Base-by-base conservation (phyloP, 2,888 invertebrate species). In the Resseliella maxima region DNA sequence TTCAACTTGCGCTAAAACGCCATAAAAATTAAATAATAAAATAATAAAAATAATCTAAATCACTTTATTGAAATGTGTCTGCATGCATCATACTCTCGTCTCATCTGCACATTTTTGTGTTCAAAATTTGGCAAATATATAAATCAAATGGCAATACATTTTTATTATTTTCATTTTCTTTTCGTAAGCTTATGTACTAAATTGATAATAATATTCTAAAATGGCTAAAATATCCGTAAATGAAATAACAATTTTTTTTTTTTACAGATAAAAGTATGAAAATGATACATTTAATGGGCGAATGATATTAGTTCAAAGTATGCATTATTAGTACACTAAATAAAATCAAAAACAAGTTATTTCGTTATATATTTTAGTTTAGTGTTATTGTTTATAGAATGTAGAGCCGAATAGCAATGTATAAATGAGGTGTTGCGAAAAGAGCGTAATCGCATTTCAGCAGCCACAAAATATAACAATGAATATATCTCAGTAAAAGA, bases 21-120 rank as follows among this genome's bases (percentile, higher is more conserved):
- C 72, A 72, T 72, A 72, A 72, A 72, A 72, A 72, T 72, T 31
- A 72, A 72, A 72, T 72, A 27, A 59, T 59, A 59, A 59, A 59
- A 59, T 59, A 24, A 72, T 72, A 24, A 59, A 59, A 59, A 59
- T 59, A 24, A 72, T 72, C 31, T 2, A 72, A 72, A 35, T 72
- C 35, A n/a, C 72, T 31, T 72, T 35, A 72, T 31, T 72, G 72
- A 59, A 59, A 59, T 59, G 35, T n/a, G n/a, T 12, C 31, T 18
- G n/a, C 72, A 72, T 31, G 59, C n/a, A n/a, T 59, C 5, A 59
- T 24, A 50, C 10, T 12, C 5, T 59, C 59, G 59, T 24, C 59
- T 59, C n/a, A 24, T 24, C 27, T 24, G 27, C 5, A 45, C 12
- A 12, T 12, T 45, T 24, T 50, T 18, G 46, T 18, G 18, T 50